Conservation (phyloP, 2,888 invertebrate genomes). For the Melinaea marsaeus region DNA sequence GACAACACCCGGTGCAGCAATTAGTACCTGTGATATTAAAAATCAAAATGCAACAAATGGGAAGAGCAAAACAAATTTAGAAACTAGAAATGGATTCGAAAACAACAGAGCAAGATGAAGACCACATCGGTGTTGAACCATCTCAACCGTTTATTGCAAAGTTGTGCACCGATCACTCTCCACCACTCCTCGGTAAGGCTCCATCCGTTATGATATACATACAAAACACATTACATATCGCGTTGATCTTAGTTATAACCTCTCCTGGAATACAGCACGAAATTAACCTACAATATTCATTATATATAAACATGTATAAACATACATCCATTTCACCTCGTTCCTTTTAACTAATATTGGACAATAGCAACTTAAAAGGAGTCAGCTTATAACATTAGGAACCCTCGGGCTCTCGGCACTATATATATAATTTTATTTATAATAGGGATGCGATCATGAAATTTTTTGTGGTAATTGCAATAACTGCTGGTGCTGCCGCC, state of each 20-base stretch:
- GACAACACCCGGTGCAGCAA: slow-evolving; percentile 70
- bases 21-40: slow-evolving; percentile 65
- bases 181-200: slow-evolving; percentile 8
- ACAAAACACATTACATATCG: slow-evolving; percentile 14
- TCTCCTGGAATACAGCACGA: slow-evolving; percentile 65
- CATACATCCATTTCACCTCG: slow-evolving; percentile 65
- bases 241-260: slow-evolving; percentile 10
- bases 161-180: neutral
- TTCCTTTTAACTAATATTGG: slow-evolving; percentile 53
- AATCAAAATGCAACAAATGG: slow-evolving; percentile 58
- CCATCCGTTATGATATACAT: slow-evolving; percentile 7
- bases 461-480: slow-evolving; percentile 67
- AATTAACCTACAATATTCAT: slow-evolving; percentile 75
- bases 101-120: slow-evolving; percentile 12
- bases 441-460: slow-evolving; percentile 61
- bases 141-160: slow-evolving; percentile 8
- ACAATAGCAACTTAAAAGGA: slow-evolving; percentile 65
- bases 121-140: slow-evolving; percentile 2
- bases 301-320: slow-evolving; percentile 75
- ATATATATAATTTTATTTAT: slow-evolving; percentile 44
- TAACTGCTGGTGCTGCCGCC: slow-evolving; percentile 51
- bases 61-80: slow-evolving; percentile 51
- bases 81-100: slow-evolving; percentile 12
- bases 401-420: slow-evolving; percentile 35
- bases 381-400: slow-evolving; percentile 53